A percentile compares a stretch with the other conserved stretches of the same genome.
Conservation (phyloP, 2,888 invertebrate genomes). For the Noctuana brunneofusca region DNA sequence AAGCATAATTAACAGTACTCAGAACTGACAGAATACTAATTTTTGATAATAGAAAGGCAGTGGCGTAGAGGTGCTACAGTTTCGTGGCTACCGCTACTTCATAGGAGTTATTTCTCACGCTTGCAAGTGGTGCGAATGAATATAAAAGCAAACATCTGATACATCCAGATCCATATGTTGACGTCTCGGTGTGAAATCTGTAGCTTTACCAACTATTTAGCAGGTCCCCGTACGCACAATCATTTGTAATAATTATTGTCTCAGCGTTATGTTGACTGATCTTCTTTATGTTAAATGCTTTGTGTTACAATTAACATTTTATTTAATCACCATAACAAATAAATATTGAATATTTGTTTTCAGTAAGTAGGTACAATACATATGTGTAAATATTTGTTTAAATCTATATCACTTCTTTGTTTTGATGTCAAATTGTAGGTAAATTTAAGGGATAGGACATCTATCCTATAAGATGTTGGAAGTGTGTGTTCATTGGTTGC, state of each 20-base stretch:
- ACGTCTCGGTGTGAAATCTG: constrained; percentile 81
- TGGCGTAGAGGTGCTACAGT: constrained; percentile 65
- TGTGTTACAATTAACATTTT: constrained; percentile 38
- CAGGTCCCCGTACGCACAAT: constrained; percentile 74
- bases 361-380: no score
- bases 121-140: constrained; percentile 78
- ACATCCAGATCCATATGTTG: constrained; percentile 83
- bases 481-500: no score
- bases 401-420: no score
- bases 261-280: constrained; percentile 76
- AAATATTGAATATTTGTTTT: background rate
- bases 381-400: no score
- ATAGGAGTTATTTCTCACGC: constrained; percentile 74
- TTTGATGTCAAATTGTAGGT: no score
- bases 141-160: constrained; percentile 78
- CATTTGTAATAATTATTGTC: constrained; percentile 83
- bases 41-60: constrained; percentile 60
- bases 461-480: no score
- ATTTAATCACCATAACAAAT: background rate
- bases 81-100: constrained; percentile 70
- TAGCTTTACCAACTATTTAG: constrained; percentile 82
- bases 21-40: constrained; percentile 68
- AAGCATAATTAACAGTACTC: constrained; percentile 67
- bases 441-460: no score
- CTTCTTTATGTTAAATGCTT: constrained; percentile 65